Evolutionary conservation across 2,888 invertebrate genomes (phyloP).

Genomic region (Eurois occulta): DNA sequence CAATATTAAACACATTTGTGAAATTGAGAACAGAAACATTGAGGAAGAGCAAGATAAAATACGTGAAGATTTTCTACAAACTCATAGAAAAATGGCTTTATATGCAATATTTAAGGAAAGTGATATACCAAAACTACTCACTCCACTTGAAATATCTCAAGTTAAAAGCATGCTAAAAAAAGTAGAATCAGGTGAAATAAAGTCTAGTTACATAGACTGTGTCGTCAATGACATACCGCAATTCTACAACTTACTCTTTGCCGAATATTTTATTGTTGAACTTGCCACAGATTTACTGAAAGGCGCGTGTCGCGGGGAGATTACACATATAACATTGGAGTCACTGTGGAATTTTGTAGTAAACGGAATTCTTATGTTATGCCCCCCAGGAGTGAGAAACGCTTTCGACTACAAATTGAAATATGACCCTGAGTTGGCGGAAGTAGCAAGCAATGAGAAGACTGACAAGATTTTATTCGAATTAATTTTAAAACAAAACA

Average conservation of each 20-base stretch:
- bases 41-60: conserved; percentile 41
- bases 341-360: conserved; percentile 69
- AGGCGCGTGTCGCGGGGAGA: conserved; percentile 1
- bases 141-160: conserved; percentile 66
- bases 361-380: conserved; percentile 64
- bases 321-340: conserved; percentile 37
- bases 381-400: conserved; percentile 67
- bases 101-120: conserved; percentile 70
- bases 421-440: conserved; percentile 64
- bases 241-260: conserved; percentile 71
- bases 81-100: conserved; percentile 71
- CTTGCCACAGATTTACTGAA: conserved; percentile 62
- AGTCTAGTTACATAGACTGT: conserved; percentile 64
- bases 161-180: conserved; percentile 64
- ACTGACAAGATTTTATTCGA: conserved; percentile 69
- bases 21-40: conserved; percentile 41
- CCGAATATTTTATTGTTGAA: conserved; percentile 73
- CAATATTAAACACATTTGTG: conserved; percentile 66
- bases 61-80: conserved; percentile 63
- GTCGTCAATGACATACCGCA: conserved; percentile 70
- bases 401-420: conserved; percentile 73
- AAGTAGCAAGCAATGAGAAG: conserved; percentile 53
- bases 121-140: conserved; percentile 68
- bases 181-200: conserved; percentile 68
- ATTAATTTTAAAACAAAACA: conserved; percentile 66